phyloP scores from a whole-genome alignment of 2,113 vertebrate genomes.

The Geothlypis trichas region DNA sequence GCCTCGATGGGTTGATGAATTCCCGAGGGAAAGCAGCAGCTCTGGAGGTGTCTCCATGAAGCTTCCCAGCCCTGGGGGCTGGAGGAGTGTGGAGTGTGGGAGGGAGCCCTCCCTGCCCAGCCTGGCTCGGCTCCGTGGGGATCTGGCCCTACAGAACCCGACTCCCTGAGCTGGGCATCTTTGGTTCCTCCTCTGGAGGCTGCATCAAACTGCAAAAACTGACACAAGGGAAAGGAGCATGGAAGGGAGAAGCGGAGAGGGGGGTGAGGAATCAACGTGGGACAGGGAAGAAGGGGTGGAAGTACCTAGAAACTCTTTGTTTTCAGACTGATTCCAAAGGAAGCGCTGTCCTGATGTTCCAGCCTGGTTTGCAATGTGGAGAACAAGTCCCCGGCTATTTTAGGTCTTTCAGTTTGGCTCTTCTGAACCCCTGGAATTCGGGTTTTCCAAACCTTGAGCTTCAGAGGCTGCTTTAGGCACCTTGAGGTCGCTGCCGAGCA shows the following conservation, averaged over 20 bases:
- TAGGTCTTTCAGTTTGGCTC: not conserved
- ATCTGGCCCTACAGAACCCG: not conserved
- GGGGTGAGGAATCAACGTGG: not conserved
- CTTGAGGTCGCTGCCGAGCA: not conserved
- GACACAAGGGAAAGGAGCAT: not conserved
- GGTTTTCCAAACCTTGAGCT: not conserved
- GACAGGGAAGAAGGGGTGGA: not conserved
- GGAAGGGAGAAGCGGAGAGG: not conserved
- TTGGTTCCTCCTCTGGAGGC: slow-evolving; percentile 49
- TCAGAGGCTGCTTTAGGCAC: not conserved
- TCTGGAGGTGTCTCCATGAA: not conserved
- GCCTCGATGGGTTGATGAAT: not conserved
- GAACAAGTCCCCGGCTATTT: not conserved
- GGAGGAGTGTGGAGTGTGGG: not conserved
- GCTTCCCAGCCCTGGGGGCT: not conserved
- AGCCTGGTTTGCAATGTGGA: not conserved
- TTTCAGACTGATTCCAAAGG: not conserved
- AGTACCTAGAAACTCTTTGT: slow-evolving; percentile 15
- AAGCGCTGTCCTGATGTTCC: not conserved
- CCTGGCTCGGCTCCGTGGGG: not conserved
- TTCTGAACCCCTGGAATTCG: not conserved
- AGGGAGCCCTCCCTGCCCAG: not conserved
- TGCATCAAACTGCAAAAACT: not conserved
- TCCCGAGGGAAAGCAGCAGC: not conserved
- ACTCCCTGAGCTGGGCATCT: not conserved